Evolutionary conservation across 1,140 invertebrate genomes (phyloP).

Genomic region (Drosophila quadrilineata): DNA sequence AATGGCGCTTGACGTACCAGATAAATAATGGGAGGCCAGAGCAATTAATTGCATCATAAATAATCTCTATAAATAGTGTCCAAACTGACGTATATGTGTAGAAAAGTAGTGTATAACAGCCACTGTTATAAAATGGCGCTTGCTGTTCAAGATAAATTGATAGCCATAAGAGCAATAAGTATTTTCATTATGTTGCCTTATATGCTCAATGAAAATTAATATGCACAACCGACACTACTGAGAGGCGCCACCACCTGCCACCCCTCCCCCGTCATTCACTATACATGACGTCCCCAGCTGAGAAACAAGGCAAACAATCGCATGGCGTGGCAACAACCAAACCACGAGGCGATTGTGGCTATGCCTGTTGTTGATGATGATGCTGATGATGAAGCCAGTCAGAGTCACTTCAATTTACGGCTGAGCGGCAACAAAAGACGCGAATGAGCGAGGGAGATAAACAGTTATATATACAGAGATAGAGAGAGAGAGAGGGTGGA

Average conservation of each 20-base stretch:
- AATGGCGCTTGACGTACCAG: too few species aligned
- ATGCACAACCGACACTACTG: constrained; percentile 20
- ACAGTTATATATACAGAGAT: neutral
- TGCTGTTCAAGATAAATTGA: constrained; percentile 5
- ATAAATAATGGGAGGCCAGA: too few species aligned
- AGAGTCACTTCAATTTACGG: constrained; percentile 32
- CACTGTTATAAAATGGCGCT: neutral
- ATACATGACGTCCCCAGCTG: constrained; percentile 28
- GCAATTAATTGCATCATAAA: too few species aligned
- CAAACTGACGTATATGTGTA: too few species aligned
- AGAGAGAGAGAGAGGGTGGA: too few species aligned
- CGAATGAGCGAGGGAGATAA: neutral
- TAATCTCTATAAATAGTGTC: too few species aligned
- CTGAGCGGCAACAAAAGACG: neutral
- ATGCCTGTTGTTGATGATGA: neutral
- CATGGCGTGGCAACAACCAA: neutral
- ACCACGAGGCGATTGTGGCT: too few species aligned
- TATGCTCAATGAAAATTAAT: constrained; percentile 57
- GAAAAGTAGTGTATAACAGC: too few species aligned
- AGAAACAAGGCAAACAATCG: constrained; percentile 36
- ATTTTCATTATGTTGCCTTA: constrained; percentile 46
- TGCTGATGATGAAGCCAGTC: constrained; percentile 2
- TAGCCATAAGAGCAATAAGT: constrained; percentile 22
- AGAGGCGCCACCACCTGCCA: constrained; percentile 20
- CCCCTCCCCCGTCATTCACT: too few species aligned